Conservation (phyloP, 2,888 invertebrate genomes). For the Orchesella flavescens region DNA sequence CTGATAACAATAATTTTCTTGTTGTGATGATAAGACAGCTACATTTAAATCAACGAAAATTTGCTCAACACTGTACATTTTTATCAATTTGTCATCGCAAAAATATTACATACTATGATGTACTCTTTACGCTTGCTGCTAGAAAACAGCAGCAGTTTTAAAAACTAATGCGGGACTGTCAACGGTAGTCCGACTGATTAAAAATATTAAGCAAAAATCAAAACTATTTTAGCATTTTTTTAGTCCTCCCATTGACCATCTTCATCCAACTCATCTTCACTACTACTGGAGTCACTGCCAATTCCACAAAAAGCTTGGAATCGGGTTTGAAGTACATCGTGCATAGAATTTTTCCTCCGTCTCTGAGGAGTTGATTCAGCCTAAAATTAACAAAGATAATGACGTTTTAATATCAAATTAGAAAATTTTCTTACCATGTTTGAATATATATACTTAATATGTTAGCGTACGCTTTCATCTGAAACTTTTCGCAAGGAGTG, state of each 20-base stretch:
- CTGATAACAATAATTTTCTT: too few relatives aligned
- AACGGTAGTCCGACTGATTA: background rate
- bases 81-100: background rate
- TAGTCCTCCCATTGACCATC: constrained; percentile 27
- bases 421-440: background rate
- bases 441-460: too few relatives aligned
- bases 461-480: too few relatives aligned
- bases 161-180: background rate
- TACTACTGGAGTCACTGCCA: background rate
- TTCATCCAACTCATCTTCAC: constrained; percentile 4
- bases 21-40: background rate
- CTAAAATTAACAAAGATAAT: background rate
- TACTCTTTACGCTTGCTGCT: too few relatives aligned
- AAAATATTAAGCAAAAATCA: background rate
- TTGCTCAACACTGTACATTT: background rate
- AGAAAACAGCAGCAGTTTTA: too few relatives aligned
- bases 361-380: background rate
- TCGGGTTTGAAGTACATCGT: constrained; percentile 24
- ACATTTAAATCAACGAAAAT: background rate
- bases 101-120: background rate
- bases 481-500: too few relatives aligned
- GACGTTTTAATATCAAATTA: background rate
- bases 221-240: background rate
- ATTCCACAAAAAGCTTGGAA: constrained; percentile 31
- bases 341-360: constrained; percentile 13